Conservation (phyloP, 2,888 invertebrate species). For the Cryptocephalus primarius region DNA sequence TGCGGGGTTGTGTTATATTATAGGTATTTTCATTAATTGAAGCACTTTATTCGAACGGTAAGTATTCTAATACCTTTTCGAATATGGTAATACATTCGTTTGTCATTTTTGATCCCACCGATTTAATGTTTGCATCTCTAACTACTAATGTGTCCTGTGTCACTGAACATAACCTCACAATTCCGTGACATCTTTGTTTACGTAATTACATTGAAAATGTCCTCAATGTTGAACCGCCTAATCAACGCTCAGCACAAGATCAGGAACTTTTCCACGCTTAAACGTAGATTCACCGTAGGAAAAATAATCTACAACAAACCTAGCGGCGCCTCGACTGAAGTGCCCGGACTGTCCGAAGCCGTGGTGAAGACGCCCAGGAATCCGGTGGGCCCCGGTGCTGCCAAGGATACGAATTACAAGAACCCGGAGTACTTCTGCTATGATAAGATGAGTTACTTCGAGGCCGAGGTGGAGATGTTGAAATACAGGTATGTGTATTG, state of each 20-base stretch:
- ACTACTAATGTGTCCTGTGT: too few species aligned
- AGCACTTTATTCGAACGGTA: too few species aligned
- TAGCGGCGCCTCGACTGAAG: slow-evolving; percentile 21
- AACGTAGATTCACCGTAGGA: slow-evolving; percentile 21
- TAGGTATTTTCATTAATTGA: too few species aligned
- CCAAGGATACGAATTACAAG: slow-evolving; percentile 56
- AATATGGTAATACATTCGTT: too few species aligned
- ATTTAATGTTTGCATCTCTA: too few species aligned
- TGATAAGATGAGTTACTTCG: slow-evolving; percentile 63
- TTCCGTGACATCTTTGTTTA: too few species aligned
- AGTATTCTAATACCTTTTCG: too few species aligned
- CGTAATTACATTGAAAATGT: neutral
- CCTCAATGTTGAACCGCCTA: slow-evolving; percentile 1
- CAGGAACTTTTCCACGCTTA: slow-evolving; percentile 18
- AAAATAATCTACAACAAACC: slow-evolving; percentile 26
- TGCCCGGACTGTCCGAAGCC: slow-evolving; percentile 54
- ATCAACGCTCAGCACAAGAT: slow-evolving; percentile 8
- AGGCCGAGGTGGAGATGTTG: slow-evolving; percentile 78
- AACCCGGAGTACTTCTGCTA: slow-evolving; percentile 83
- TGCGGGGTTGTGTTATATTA: too few species aligned
- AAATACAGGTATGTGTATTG: slow-evolving; percentile 48
- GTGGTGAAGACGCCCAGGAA: slow-evolving; percentile 43
- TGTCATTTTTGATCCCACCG: too few species aligned
- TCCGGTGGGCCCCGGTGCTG: slow-evolving; percentile 62
- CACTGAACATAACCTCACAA: too few species aligned